Evolutionary conservation across 2,113 vertebrate species (phyloP).

Genomic region (Tachuris rubrigastra): DNA sequence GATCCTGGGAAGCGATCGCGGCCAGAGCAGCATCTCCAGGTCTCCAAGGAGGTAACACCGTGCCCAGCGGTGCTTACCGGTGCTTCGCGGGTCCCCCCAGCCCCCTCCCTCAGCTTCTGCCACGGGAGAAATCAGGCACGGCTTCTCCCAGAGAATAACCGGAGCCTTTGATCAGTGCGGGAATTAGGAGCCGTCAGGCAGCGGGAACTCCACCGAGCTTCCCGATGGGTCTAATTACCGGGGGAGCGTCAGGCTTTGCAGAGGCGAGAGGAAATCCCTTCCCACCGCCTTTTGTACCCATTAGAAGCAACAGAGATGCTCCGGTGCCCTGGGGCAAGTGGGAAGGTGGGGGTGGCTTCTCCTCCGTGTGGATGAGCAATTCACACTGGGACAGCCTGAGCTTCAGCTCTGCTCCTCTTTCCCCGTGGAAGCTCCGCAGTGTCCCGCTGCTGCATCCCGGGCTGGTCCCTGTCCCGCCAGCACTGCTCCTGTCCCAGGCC

Average conservation of each 20-base stretch:
- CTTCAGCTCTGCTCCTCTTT: fast-evolving
- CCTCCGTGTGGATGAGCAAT: not conserved
- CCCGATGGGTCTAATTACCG: not conserved
- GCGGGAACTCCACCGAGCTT: not conserved
- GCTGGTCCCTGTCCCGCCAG: fast-evolving
- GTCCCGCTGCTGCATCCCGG: not conserved
- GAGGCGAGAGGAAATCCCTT: not conserved
- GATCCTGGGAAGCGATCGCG: constrained; percentile 71
- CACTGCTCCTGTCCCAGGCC: fast-evolving
- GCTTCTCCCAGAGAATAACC: not conserved
- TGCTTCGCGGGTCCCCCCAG: not conserved
- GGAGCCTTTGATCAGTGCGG: not conserved
- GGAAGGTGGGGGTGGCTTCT: not conserved
- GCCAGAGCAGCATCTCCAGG: constrained; percentile 76
- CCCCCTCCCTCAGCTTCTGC: not conserved
- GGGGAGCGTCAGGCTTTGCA: not conserved
- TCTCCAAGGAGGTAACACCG: constrained; percentile 77
- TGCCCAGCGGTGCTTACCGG: fast-evolving
- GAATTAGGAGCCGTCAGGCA: not conserved
- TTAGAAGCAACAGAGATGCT: not conserved
- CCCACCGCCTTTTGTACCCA: not conserved
- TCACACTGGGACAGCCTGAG: not conserved
- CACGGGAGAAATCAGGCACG: not conserved
- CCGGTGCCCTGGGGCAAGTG: not conserved
- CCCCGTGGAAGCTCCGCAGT: fast-evolving